Percentiles rank a stretch among this genome's conserved stretches.
Conservation (phyloP, 2,888 invertebrate species). For the Onchidella celtica region DNA sequence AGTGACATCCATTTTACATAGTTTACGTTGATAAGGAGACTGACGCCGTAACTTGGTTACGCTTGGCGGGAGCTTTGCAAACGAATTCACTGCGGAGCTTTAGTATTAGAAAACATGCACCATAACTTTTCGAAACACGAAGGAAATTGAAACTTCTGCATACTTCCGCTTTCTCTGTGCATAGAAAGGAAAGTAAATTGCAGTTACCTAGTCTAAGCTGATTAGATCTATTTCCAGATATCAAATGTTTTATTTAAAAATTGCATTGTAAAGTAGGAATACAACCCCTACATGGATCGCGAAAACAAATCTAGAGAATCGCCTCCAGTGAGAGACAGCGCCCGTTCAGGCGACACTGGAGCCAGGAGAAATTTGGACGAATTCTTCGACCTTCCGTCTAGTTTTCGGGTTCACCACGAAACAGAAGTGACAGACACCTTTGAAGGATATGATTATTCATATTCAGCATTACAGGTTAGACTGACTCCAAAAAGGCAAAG, state of each 20-base stretch:
- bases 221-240: too few species aligned
- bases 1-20: too few species aligned
- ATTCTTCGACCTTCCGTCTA: conserved; percentile 32
- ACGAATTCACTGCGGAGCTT: neutral
- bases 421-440: neutral
- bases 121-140: neutral
- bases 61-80: neutral
- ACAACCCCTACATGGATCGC: too few species aligned
- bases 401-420: conserved; percentile 24
- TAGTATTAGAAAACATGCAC: neutral
- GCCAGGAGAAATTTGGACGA: conserved; percentile 28
- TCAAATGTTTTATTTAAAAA: too few species aligned
- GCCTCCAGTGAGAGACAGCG: conserved; percentile 33
- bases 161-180: neutral
- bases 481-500: too few species aligned
- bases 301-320: conserved; percentile 10
- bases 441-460: neutral
- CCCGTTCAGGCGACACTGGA: neutral
- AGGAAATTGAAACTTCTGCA: neutral
- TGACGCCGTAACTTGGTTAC: neutral
- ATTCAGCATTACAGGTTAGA: conserved; percentile 27
- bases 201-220: too few species aligned
- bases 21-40: neutral
- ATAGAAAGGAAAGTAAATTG: neutral
- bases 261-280: too few species aligned